Evolutionary conservation across 2,113 vertebrate genomes (phyloP).

Genomic region (Hemiprocne comata): DNA sequence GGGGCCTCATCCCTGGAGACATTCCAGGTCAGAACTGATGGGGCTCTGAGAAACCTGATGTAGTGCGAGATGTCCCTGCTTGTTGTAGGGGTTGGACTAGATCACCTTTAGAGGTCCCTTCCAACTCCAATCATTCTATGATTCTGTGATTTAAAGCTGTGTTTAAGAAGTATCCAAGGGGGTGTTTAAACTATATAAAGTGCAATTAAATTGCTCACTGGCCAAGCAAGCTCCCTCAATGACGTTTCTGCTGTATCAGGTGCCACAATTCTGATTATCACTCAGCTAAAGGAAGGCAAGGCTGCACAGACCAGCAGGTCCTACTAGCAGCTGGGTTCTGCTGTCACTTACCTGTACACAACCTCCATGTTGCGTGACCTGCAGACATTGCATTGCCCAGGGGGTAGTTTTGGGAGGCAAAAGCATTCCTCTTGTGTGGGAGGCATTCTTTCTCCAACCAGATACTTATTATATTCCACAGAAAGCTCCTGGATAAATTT

Average conservation of each 20-base stretch:
- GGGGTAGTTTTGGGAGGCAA: constrained; percentile 4
- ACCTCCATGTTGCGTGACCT: not conserved
- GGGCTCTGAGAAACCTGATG: too few relatives aligned
- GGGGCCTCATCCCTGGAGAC: too few relatives aligned
- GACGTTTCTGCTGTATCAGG: not conserved
- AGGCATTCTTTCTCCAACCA: not conserved
- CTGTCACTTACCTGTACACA: constrained; percentile 49
- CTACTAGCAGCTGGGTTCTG: not conserved
- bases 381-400: constrained; percentile 44
- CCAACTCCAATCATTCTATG: too few relatives aligned
- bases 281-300: not conserved
- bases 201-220: not conserved
- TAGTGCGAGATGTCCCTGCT: too few relatives aligned
- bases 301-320: fast-evolving
- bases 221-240: not conserved
- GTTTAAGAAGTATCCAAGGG: not conserved
- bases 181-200: not conserved
- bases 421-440: not conserved
- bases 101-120: too few relatives aligned
- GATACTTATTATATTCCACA: constrained; percentile 61
- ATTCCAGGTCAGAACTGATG: too few relatives aligned
- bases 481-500: constrained; percentile 66
- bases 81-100: too few relatives aligned
- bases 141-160: not conserved
- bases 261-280: not conserved